Base-by-base conservation (phyloP, 2,797 vertebrate genomes). In the Borostomias antarcticus region DNA sequence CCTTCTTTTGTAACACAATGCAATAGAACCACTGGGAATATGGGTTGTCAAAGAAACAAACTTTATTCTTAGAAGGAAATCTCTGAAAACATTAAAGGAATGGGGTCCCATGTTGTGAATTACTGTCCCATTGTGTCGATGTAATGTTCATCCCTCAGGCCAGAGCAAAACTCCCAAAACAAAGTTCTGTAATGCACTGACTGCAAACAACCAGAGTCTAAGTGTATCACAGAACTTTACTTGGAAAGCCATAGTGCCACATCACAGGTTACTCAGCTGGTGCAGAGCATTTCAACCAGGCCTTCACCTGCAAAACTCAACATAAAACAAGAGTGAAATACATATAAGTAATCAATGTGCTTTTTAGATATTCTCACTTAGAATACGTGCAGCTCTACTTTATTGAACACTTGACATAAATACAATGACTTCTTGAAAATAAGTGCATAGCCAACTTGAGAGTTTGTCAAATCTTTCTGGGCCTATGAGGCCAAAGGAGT, bases 151-250 rank as follows among this genome's bases (percentile, higher is more conserved):
- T 81, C 78, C 73, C 67, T 80, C 72, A 67, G 77, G 83, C 73
- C 72, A 69, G 86, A 83, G 85, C 72, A 82, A 88, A 90, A 91
- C 92, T 93, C 88, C 87, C 93, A 93, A 93, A 93, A 93, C 91
- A 92, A 94, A 93, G 93, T 94, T 94, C 93, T 93, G 93, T 94
- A 93, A 94, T 93, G 92, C 93, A 94, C 92, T 94, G 92, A 94
- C 93, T 93, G 85, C 92, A 74, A 84, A 86, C 85, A 91, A 81
- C 88, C 81, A 90, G 90, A 94, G 91, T 91, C 93, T 81, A 79
- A 94, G 93, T 93, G 92, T 92, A 92, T 92, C 89, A 93, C 92
- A 94, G 93, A 94, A 94, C 93, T 94, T 93, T 92, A 92, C 91
- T 91, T 92, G 91, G 93, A 92, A 91, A 94, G 92, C 86, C 92